Conservation (phyloP, 2,113 vertebrate genomes). For the Muntiacus muntjak region DNA sequence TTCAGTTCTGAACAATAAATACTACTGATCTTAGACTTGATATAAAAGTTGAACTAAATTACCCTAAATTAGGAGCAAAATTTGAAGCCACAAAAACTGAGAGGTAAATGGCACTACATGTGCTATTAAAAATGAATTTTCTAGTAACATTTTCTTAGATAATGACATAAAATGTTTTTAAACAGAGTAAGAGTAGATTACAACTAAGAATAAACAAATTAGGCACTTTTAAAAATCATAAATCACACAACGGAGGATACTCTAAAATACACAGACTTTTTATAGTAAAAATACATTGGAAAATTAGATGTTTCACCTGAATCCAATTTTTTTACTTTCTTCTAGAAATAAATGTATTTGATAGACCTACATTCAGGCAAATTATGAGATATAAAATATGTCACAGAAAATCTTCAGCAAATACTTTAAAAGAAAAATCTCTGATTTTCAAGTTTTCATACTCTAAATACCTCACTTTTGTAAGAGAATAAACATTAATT, state of each 20-base stretch:
- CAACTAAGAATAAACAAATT: conserved; percentile 6
- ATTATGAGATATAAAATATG: background rate
- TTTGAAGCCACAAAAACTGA: background rate
- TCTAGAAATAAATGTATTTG: background rate
- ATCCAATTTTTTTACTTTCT: background rate
- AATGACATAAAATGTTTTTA: background rate
- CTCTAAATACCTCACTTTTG: background rate
- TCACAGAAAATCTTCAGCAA: background rate
- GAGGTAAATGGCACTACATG: background rate
- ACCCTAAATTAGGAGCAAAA: conserved; percentile 7
- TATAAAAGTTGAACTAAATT: background rate
- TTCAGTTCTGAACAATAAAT: background rate
- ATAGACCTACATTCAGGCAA: background rate
- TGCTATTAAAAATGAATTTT: conserved; percentile 23
- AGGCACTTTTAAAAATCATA: conserved; percentile 17
- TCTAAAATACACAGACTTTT: background rate
- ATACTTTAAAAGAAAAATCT: conserved; percentile 1
- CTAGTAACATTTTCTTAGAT: conserved; percentile 23
- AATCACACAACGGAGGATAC: background rate
- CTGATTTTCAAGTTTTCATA: background rate
- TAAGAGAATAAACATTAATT: background rate
- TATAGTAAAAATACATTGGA: background rate
- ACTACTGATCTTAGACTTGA: background rate
- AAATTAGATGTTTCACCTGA: background rate
- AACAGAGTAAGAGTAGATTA: background rate